Evolutionary conservation across 1,140 invertebrate species (phyloP).

Genomic region (Drosophila guanche): DNA sequence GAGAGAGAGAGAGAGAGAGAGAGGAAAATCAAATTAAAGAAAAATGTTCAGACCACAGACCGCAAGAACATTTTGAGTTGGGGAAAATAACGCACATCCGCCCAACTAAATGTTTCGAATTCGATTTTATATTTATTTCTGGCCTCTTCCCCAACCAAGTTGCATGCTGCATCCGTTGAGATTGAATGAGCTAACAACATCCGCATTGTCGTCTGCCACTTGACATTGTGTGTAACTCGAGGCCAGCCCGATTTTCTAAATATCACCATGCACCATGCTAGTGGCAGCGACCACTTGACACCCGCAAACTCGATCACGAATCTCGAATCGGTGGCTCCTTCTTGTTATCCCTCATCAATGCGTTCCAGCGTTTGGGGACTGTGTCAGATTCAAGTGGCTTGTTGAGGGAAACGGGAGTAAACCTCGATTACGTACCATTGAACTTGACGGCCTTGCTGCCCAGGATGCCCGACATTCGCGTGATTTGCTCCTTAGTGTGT

Average conservation of each 20-base stretch:
- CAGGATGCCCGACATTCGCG: conserved; percentile 83
- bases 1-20: background rate
- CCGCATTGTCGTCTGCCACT: conserved; percentile 70
- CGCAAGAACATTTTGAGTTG: background rate
- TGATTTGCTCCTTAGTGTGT: conserved; percentile 83
- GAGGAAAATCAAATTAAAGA: conserved; percentile 20
- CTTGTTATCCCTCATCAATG: conserved; percentile 6
- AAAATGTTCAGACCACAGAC: conserved; percentile 16
- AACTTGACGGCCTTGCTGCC: conserved; percentile 84
- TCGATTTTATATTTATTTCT: conserved; percentile 59
- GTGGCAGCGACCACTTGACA: conserved; percentile 60
- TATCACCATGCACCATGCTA: conserved; percentile 1
- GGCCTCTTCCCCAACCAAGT: conserved; percentile 15
- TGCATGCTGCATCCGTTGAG: conserved; percentile 55
- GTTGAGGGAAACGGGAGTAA: conserved; percentile 28
- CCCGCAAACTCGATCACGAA: conserved; percentile 41
- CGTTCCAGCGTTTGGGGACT: background rate
- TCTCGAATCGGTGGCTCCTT: conserved; percentile 28
- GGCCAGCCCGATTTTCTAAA: conserved; percentile 55
- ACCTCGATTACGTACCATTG: conserved; percentile 83
- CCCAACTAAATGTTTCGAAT: conserved; percentile 49
- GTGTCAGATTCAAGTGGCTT: conserved; percentile 65
- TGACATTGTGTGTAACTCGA: conserved; percentile 59
- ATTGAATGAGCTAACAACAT: conserved; percentile 61
- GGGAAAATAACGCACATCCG: conserved; percentile 54